Evolutionary conservation across 2,888 invertebrate genomes (phyloP).

Genomic region (Adelphocoris suturalis): DNA sequence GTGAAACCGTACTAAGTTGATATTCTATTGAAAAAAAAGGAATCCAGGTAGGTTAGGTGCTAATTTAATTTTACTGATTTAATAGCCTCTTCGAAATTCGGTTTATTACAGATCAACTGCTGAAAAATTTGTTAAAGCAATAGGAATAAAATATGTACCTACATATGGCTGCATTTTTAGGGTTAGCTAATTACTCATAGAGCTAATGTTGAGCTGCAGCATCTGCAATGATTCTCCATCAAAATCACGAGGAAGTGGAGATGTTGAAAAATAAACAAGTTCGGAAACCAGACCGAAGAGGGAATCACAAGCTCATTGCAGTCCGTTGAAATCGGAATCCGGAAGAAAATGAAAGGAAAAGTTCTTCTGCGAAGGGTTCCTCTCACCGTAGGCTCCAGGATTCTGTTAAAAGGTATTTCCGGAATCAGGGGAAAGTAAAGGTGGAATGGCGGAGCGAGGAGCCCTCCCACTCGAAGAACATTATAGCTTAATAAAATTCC

Average conservation of each 20-base stretch:
- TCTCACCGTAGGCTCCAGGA: background rate
- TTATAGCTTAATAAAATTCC: constrained; percentile 61
- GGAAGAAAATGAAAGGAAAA: constrained; percentile 11
- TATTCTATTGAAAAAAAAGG: too few relatives aligned
- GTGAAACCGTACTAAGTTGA: too few relatives aligned
- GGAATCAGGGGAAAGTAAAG: constrained; percentile 39
- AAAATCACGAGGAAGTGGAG: background rate
- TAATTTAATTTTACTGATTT: too few relatives aligned
- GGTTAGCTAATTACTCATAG: too few relatives aligned
- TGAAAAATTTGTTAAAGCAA: too few relatives aligned
- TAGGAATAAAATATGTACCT: too few relatives aligned
- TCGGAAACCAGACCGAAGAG: background rate
- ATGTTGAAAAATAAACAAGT: background rate
- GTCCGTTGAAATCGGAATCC: constrained; percentile 28
- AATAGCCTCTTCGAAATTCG: too few relatives aligned
- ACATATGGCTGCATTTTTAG: too few relatives aligned
- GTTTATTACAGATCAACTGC: too few relatives aligned
- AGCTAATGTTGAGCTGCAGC: too few relatives aligned
- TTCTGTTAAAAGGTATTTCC: constrained; percentile 52
- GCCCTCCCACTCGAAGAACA: constrained; percentile 43
- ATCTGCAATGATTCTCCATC: too few relatives aligned
- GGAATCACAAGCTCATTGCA: background rate
- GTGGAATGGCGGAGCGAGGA: background rate
- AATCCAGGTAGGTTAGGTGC: too few relatives aligned
- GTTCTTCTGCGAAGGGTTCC: constrained; percentile 21